phyloP scores from a whole-genome alignment of 2,797 vertebrate species.

The Anguilla marmorata region DNA sequence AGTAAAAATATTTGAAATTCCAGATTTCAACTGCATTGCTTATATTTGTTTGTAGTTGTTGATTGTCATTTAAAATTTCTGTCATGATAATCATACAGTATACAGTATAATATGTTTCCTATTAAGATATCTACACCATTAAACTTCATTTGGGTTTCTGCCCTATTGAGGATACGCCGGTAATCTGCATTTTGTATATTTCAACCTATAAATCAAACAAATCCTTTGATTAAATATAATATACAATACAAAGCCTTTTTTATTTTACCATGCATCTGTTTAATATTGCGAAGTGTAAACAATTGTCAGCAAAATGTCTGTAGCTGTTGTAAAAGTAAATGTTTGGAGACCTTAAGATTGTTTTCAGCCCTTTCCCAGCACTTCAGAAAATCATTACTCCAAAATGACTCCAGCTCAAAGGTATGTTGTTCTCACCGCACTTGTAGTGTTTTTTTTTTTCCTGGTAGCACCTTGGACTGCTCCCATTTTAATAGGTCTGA shows the following conservation, averaged over 20 bases:
- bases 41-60: not conserved
- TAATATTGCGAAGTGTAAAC: slow-evolving; percentile 12
- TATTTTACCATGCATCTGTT: not conserved
- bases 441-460: slow-evolving; percentile 6
- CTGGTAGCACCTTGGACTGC: not conserved
- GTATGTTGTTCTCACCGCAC: slow-evolving; percentile 46
- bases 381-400: slow-evolving; percentile 72
- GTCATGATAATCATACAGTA: not conserved
- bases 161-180: not conserved
- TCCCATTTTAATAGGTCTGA: slow-evolving; percentile 10
- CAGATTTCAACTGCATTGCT: not conserved
- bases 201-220: not conserved
- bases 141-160: not conserved
- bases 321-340: slow-evolving; percentile 26
- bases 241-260: not conserved
- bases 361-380: slow-evolving; percentile 68
- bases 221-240: not conserved
- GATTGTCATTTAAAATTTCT: too few relatives aligned
- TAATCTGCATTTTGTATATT: not conserved
- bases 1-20: not conserved
- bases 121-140: not conserved
- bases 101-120: not conserved
- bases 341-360: slow-evolving; percentile 70
- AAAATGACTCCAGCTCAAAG: slow-evolving; percentile 75
- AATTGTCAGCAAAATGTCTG: slow-evolving; percentile 31